phyloP scores from a whole-genome alignment of 1,140 invertebrate genomes.

The Philaenus spumarius region DNA sequence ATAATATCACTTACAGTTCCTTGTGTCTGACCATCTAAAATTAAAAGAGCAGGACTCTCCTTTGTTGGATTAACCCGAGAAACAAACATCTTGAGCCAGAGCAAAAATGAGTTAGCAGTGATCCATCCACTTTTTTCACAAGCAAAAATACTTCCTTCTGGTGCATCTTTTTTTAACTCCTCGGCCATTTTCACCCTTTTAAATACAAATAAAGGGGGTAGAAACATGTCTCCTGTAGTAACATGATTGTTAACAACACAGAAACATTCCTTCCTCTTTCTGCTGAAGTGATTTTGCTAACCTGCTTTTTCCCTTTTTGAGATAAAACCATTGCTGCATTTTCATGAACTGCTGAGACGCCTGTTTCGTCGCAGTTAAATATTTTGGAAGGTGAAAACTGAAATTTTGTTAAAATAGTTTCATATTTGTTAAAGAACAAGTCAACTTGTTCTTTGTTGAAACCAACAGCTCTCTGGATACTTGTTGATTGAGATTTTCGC shows the following conservation, averaged over 20 bases:
- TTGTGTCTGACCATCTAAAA: slow-evolving; percentile 35
- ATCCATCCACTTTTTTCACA: slow-evolving; percentile 36
- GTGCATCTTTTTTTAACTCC: slow-evolving; percentile 17
- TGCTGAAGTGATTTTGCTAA: slow-evolving; percentile 34
- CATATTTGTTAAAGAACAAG: slow-evolving; percentile 18
- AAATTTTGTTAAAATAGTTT: slow-evolving; percentile 20
- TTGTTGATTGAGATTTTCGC: no score
- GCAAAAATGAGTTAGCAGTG: slow-evolving; percentile 31
- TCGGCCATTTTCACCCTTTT: slow-evolving; percentile 18
- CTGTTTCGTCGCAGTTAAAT: slow-evolving; percentile 40
- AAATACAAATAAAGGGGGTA: slow-evolving; percentile 32
- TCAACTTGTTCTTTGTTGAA: not conserved
- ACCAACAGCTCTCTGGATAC: no score
- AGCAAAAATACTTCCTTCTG: slow-evolving; percentile 21
- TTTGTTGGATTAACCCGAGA: slow-evolving; percentile 9
- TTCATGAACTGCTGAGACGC: slow-evolving; percentile 39
- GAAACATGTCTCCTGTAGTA: slow-evolving; percentile 18
- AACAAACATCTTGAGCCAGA: slow-evolving; percentile 35
- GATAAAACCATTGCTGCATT: slow-evolving; percentile 35
- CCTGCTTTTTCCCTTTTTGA: slow-evolving; percentile 31
- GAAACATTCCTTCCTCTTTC: slow-evolving; percentile 31
- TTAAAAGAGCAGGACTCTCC: slow-evolving; percentile 31
- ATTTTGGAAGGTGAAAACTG: slow-evolving; percentile 28
- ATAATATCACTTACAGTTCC: slow-evolving; percentile 36
- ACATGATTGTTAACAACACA: not conserved